Conservation (phyloP, 2,113 vertebrate genomes). For the Scomber japonicus region DNA sequence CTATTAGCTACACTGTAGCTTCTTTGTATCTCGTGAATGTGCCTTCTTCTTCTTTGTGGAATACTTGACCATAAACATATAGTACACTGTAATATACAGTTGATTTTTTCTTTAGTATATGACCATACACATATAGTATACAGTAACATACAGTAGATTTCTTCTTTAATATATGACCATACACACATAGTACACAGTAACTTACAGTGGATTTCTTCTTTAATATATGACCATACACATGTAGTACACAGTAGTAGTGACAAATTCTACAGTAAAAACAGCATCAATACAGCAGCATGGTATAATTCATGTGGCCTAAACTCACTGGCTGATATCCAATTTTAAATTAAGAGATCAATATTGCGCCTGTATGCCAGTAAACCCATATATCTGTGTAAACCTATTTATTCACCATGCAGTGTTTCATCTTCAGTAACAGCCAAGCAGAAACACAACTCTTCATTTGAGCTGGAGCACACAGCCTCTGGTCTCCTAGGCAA, state of each 20-base stretch:
- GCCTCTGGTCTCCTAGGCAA: slow-evolving; percentile 78
- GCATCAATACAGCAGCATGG: slow-evolving; percentile 21
- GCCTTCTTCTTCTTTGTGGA: not conserved
- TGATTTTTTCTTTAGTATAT: no score
- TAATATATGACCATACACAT: not conserved
- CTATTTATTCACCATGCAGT: slow-evolving; percentile 20
- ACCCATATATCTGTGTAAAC: slow-evolving; percentile 5
- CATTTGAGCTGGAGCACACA: slow-evolving; percentile 50
- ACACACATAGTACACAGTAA: not conserved
- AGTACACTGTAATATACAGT: no score
- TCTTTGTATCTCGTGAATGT: not conserved
- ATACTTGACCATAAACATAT: no score
- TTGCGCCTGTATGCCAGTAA: not conserved
- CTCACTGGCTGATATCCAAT: slow-evolving; percentile 25
- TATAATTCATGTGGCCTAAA: slow-evolving; percentile 1
- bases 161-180: not conserved
- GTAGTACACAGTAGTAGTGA: slow-evolving; percentile 1
- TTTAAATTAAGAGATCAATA: slow-evolving; percentile 35
- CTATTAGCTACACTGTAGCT: not conserved
- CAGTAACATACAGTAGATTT: not conserved
- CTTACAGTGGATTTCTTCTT: not conserved
- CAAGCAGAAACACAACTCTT: slow-evolving; percentile 41
- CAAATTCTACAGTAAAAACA: slow-evolving; percentile 15
- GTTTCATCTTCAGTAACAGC: slow-evolving; percentile 42
- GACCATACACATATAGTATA: no score